Conservation (phyloP, 1,140 invertebrate genomes). For the Oryzaephilus surinamensis region DNA sequence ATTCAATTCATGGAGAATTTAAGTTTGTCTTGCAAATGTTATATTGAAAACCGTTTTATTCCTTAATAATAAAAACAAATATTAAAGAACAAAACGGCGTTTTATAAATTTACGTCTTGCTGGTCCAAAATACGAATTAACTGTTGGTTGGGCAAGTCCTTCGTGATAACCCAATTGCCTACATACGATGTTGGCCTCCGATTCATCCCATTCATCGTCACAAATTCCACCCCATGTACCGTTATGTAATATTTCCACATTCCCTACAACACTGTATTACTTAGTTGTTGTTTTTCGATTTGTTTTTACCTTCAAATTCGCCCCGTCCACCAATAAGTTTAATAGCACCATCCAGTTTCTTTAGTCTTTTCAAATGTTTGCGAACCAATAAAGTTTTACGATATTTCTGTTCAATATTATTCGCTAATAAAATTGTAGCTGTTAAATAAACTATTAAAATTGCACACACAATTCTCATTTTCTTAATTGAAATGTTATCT, state of each 20-base stretch:
- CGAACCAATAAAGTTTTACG: conserved; percentile 37
- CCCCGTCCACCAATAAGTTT: conserved; percentile 54
- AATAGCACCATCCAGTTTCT: conserved; percentile 59
- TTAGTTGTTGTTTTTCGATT: not conserved
- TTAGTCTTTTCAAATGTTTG: conserved; percentile 48
- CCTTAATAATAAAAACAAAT: not conserved
- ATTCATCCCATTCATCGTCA: conserved; percentile 83
- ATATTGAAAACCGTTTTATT: not conserved
- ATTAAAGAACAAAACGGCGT: no score
- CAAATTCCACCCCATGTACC: conserved; percentile 82
- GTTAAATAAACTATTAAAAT: no score
- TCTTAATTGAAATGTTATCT: no score
- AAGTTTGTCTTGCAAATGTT: no score
- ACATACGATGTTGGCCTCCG: conserved; percentile 76
- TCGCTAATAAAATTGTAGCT: not conserved
- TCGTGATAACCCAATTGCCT: conserved; percentile 59
- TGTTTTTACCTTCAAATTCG: conserved; percentile 54
- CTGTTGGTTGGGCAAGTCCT: conserved; percentile 43
- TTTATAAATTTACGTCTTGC: conserved; percentile 64
- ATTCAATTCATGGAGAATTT: no score
- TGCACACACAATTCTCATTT: no score
- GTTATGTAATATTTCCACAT: conserved; percentile 78
- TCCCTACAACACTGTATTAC: conserved; percentile 47
- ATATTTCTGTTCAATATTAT: not conserved
- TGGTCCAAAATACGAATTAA: conserved; percentile 63